These are phyloP conservation scores for Drosophila prostipennis DNA, from an alignment of 2,888 invertebrate genomes.

Conservation along the genomic window DNA sequence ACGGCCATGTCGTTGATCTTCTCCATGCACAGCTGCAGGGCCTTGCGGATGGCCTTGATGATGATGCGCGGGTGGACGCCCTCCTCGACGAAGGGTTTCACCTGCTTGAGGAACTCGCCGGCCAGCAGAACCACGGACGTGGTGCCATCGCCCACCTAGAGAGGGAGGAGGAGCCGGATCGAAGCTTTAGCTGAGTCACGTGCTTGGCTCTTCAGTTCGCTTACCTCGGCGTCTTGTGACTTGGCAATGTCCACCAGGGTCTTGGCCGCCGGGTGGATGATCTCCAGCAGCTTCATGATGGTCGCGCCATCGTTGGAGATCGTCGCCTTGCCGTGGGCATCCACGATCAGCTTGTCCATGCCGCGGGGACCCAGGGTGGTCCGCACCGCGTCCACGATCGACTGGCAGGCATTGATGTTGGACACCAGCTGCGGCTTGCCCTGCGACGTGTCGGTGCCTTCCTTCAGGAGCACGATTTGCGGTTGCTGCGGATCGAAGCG, in stretches of 20 bases:
- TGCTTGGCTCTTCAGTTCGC: slow-evolving; percentile 43
- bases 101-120: slow-evolving; percentile 96
- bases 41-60: slow-evolving; percentile 94
- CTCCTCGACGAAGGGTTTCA: slow-evolving; percentile 98
- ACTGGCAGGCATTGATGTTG: slow-evolving; percentile 98
- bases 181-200: slow-evolving; percentile 40
- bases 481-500: slow-evolving; percentile 90
- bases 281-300: slow-evolving; percentile 98
- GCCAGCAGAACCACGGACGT: slow-evolving; percentile 98
- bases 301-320: slow-evolving; percentile 99
- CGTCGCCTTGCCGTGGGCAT: slow-evolving; percentile 94
- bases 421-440: slow-evolving; percentile 98
- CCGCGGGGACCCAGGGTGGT: slow-evolving; percentile 99
- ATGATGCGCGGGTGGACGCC: slow-evolving; percentile 97
- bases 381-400: slow-evolving; percentile 96
- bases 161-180: neutral
- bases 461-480: slow-evolving; percentile 98
- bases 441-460: slow-evolving; percentile 98
- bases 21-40: slow-evolving; percentile 91
- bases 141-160: slow-evolving; percentile 98
- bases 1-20: slow-evolving; percentile 93
- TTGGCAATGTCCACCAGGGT: slow-evolving; percentile 99
- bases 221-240: slow-evolving; percentile 98
- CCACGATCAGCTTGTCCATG: slow-evolving; percentile 99
- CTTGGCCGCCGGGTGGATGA: slow-evolving; percentile 99